Conservation (phyloP, 2,113 vertebrate species). For the Apteryx mantelli region DNA sequence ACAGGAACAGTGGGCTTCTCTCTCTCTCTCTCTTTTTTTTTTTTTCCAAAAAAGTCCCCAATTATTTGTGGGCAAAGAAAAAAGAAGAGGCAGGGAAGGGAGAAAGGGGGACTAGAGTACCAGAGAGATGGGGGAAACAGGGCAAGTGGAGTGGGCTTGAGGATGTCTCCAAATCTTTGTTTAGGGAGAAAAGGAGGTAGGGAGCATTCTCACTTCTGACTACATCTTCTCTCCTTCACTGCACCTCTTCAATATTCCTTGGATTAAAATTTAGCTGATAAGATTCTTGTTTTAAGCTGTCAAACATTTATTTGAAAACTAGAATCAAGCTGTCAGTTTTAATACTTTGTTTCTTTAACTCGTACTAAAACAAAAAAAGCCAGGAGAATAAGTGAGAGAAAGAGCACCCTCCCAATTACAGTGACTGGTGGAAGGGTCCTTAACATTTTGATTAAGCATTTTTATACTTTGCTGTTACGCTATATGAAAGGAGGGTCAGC, state of each 20-base stretch:
- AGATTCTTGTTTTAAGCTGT: not conserved
- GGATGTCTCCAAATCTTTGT: not conserved
- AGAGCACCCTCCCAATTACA: not conserved
- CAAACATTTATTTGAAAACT: not conserved
- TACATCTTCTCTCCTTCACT: not conserved
- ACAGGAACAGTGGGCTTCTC: not conserved
- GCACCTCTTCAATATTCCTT: not conserved
- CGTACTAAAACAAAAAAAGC: not conserved
- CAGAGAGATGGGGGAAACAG: not conserved
- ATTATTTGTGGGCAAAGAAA: not conserved
- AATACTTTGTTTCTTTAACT: not conserved
- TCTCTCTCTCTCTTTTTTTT: too few relatives aligned
- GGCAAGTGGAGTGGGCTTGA: not conserved
- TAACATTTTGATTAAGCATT: not conserved
- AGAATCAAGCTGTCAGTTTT: not conserved
- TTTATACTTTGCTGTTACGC: not conserved
- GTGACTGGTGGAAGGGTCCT: not conserved
- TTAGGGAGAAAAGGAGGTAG: not conserved
- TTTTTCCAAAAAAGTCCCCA: not conserved
- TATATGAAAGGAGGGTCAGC: not conserved
- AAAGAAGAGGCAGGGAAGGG: too few relatives aligned
- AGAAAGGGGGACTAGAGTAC: not conserved
- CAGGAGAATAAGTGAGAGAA: not conserved
- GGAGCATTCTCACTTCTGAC: not conserved
- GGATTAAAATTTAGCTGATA: not conserved